Evolutionary conservation across 2,113 vertebrate species (phyloP), one percentile per base, ranked within the genome.

Genomic region (Oryzias javanicus): DNA sequence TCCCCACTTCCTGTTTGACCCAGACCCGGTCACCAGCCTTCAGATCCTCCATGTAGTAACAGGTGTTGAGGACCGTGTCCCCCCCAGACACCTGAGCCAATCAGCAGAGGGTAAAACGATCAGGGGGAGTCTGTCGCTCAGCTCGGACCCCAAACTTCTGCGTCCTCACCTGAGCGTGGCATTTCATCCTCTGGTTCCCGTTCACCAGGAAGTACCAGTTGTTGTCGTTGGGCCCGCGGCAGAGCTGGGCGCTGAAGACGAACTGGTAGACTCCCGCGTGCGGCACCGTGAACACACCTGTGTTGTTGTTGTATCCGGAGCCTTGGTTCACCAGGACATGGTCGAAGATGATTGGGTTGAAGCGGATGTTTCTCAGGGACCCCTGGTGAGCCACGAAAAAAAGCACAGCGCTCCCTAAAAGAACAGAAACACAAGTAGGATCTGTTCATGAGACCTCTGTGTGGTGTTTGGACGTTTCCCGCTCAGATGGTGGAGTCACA

Each of bases 241-340:
- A 78, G 25, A 78, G 66, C 70, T 74, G 76, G 6, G 65, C 76
- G 3, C 25, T 40, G 46, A 70, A 78, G 44, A 78, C 42, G 13
- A 74, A 78, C 76, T 74, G 76, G 47, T 70, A 70, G 42, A 78
- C 27, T 1, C 76, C 76, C 5, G 42, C 16, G 1, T 66, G 12
- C 0, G 76, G 76, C 0, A 49, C 66, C 0, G 49, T 74, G 56
- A 78, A 78, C 12, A 66, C 5, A 4, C 76, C 76, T 0, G 65
- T 66, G 6, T 17, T 5, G 10, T 70, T 74, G 27, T 35, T 17
- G n/a, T 78, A 78, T 5, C 14, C 70, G 0, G 53, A 62, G 25
- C 70, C 76, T 42, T 74, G 66, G 61, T 78, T 78, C 57, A 78
- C 49, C 52, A 62, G 0, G 25, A 66, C 61, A 8, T 74, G 25